phyloP scores from a whole-genome alignment of 2,113 vertebrate species.

The Cyprinodon brontotheroides region DNA sequence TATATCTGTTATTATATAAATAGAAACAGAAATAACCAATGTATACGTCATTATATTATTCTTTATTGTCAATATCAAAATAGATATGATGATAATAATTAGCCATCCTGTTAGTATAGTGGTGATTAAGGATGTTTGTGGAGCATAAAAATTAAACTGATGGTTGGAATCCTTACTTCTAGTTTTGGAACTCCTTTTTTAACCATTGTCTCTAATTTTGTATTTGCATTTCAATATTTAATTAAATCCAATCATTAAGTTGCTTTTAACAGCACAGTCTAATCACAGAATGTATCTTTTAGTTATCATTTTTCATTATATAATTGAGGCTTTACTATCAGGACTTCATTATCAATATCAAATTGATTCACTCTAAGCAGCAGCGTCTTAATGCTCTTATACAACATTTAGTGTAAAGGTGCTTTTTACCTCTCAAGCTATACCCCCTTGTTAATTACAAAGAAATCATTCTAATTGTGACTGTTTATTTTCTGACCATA shows the following conservation, averaged over 20 bases:
- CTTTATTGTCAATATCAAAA: too few relatives aligned
- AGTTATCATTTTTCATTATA: neutral
- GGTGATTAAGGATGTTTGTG: neutral
- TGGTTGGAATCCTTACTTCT: neutral
- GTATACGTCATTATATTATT: neutral
- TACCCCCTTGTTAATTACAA: neutral
- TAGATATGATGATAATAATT: too few relatives aligned
- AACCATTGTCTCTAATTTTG: neutral
- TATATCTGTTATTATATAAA: neutral
- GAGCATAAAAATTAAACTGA: neutral
- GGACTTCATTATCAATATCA: too few relatives aligned
- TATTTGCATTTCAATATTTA: too few relatives aligned
- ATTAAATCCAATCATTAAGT: too few relatives aligned
- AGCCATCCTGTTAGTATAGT: too few relatives aligned
- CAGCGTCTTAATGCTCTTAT: neutral
- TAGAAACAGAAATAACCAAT: neutral
- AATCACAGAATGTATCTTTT: neutral
- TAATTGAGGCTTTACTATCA: neutral
- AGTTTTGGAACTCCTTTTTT: neutral
- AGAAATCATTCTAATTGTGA: conserved; percentile 9
- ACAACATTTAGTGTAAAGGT: neutral
- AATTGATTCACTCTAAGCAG: too few relatives aligned
- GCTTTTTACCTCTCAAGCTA: neutral
- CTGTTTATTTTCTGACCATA: neutral
- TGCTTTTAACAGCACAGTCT: too few relatives aligned